A percentile compares a stretch with the other conserved stretches of the same genome.
phyloP scores from a whole-genome alignment of 2,797 vertebrate species.

The Buphagus erythrorhynchus region DNA sequence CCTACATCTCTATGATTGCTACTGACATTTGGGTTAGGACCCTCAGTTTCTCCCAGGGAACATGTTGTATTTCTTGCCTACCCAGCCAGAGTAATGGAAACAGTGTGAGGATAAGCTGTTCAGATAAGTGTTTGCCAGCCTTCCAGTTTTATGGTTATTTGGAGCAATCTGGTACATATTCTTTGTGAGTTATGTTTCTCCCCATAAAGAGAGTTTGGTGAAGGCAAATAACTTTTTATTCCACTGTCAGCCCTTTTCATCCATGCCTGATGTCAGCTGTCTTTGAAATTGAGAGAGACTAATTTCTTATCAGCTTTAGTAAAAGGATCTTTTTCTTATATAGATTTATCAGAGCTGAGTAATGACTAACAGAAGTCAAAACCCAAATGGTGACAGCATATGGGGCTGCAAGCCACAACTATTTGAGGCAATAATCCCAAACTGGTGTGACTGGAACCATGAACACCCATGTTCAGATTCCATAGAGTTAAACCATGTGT shows the following conservation, averaged over 20 bases:
- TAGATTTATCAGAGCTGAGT: neutral
- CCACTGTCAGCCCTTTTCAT: neutral
- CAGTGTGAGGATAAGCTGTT: conserved; percentile 8
- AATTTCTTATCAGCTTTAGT: neutral
- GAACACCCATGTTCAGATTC: neutral
- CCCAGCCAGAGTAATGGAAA: neutral
- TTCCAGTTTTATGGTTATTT: neutral
- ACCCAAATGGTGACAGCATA: neutral
- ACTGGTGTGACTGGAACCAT: accelerated
- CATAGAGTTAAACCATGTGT: accelerated
- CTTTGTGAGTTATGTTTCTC: neutral
- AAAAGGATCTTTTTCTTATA: neutral
- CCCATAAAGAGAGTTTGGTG: neutral
- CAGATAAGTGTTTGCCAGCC: conserved; percentile 11
- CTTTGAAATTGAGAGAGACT: neutral
- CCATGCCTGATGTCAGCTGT: neutral
- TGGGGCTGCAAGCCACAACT: neutral
- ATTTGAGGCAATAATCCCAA: neutral
- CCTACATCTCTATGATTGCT: neutral
- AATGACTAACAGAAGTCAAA: neutral
- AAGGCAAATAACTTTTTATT: neutral
- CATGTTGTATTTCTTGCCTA: neutral
- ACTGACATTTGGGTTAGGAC: neutral
- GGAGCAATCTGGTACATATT: neutral
- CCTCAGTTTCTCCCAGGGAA: neutral